Base-by-base conservation (phyloP, 2,888 invertebrate genomes). In the Drosophila tanythrix region DNA sequence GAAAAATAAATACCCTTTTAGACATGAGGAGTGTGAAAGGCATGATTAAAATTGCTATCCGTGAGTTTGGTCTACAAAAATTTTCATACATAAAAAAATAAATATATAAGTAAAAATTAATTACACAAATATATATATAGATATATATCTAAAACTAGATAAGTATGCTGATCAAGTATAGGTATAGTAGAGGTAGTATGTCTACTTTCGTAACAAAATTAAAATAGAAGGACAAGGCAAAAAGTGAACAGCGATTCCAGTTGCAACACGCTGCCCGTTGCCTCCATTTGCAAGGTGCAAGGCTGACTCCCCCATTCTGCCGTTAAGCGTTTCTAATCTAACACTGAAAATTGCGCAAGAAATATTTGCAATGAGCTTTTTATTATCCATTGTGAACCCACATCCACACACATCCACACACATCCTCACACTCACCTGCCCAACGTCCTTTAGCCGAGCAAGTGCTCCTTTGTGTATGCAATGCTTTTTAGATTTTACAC, bases 321-420 rank as follows among this genome's bases (percentile, higher is more conserved):
- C 21, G 62, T 48, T 62, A 74, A 74, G 58, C 76, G 78, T 76
- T 89, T 87, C 90, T 87, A 87, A 87, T 87, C 86, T 85, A 82
- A 88, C 90, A 85, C 83, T 69, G 90, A 83, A 87, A 90, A 90
- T 88, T 88, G 86, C 75, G 83, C 77, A 81, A 88, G 89, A 90
- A 88, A 88, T 87, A 85, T 83, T 90, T 85, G 90, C 90, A 87
- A 87, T 90, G 90, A 87, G 89, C 87, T 90, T 87, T 87, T 87
- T 90, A 87, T 83, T 87, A 90, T 87, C 89, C 87, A 76, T 86
- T 86, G 85, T 83, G 79, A 79, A 76, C 77, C 48, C 66, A 74
- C 65, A 72, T 63, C 48, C 58, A 52, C 38, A 33, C 61, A 59
- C 57, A 56, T 51, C 36, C 48, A 31, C 31, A 40, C 58, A 33